These are phyloP conservation scores for Centropus bengalensis DNA, from an alignment of 2,113 vertebrate species.

Conservation along the genomic window DNA sequence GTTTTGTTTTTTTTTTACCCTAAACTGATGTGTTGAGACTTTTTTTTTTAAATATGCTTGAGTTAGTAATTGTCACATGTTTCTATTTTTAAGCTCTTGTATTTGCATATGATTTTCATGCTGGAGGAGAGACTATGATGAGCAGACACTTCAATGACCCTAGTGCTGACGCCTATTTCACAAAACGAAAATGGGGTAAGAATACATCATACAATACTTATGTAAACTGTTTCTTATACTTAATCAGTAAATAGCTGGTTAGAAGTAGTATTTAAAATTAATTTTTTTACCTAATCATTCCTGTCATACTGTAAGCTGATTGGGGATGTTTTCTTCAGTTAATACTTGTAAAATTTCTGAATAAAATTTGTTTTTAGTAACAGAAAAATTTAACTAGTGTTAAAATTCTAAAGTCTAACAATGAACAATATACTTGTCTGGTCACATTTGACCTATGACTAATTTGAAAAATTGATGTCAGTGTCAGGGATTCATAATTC, in stretches of 20 bases:
- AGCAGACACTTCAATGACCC: slow-evolving; percentile 98
- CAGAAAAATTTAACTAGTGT: not conserved
- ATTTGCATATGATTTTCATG: slow-evolving; percentile 98
- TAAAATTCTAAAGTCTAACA: not conserved
- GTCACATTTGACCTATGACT: not conserved
- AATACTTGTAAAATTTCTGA: not conserved
- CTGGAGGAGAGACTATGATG: slow-evolving; percentile 98
- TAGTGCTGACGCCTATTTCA: slow-evolving; percentile 94
- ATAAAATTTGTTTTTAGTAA: not conserved
- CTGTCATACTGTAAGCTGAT: not conserved
- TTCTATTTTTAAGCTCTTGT: slow-evolving; percentile 87
- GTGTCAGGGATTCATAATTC: not conserved
- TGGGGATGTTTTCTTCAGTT: not conserved
- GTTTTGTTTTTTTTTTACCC: not conserved
- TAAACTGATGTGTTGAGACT: not conserved
- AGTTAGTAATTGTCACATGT: slow-evolving; percentile 37
- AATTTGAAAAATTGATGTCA: not conserved
- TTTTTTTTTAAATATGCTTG: not conserved
- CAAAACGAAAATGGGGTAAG: slow-evolving; percentile 99
- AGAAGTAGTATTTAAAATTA: not conserved
- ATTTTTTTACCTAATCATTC: not conserved
- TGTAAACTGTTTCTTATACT: not conserved
- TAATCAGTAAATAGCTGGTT: not conserved
- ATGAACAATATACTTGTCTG: not conserved
- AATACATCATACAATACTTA: not conserved